phyloP scores from a whole-genome alignment of 2,888 invertebrate species.

The Ferrisia virgata region DNA sequence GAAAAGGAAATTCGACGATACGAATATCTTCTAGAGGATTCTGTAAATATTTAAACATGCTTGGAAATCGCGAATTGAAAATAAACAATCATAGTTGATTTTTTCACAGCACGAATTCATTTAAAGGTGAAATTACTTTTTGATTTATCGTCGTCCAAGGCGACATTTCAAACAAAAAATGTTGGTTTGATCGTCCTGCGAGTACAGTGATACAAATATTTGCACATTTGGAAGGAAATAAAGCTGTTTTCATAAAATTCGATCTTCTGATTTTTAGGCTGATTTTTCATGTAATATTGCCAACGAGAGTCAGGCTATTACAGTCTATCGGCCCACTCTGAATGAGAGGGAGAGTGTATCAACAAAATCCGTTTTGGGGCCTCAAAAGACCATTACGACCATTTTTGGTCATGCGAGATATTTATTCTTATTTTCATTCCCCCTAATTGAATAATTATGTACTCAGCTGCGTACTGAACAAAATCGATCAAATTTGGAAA shows the following conservation, averaged over 20 bases:
- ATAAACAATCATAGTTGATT: background rate
- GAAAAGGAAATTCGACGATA: background rate
- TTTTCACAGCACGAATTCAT: background rate
- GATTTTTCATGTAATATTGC: too few species aligned
- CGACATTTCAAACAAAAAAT: background rate
- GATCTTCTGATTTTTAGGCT: background rate
- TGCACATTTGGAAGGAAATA: background rate
- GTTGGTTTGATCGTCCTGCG: background rate
- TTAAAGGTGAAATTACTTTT: background rate
- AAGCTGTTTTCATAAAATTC: background rate
- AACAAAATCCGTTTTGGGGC: too few species aligned
- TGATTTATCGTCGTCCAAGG: background rate
- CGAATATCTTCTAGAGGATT: background rate
- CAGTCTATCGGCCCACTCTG: too few species aligned
- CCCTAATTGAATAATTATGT: too few species aligned
- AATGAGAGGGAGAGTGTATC: too few species aligned
- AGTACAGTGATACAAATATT: background rate
- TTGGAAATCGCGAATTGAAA: background rate
- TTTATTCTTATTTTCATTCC: too few species aligned
- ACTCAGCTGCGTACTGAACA: too few species aligned
- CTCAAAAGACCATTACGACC: too few species aligned
- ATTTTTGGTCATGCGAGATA: too few species aligned
- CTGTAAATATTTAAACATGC: background rate
- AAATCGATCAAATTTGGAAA: too few species aligned
- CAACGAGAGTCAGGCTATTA: too few species aligned